Conservation (phyloP, 2,113 vertebrate genomes). For the Vimba vimba region DNA sequence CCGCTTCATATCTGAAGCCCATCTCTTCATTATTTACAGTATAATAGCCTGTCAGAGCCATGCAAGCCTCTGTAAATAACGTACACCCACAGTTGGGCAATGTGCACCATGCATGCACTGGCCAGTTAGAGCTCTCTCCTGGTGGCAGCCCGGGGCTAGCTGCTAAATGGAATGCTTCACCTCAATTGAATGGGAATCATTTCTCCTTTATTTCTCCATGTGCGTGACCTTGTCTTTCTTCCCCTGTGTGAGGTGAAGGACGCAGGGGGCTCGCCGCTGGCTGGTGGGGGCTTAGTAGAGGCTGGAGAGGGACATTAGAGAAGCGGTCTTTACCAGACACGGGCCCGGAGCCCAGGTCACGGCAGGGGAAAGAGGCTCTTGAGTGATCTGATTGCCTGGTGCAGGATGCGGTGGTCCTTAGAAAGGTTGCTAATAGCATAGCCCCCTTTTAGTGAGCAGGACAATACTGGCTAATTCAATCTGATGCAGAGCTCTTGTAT, state of each 20-base stretch:
- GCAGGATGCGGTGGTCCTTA: constrained; percentile 62
- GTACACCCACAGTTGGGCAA: constrained; percentile 81
- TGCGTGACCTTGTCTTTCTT: constrained; percentile 61
- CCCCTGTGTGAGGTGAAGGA: constrained; percentile 49
- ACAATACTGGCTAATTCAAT: constrained; percentile 61
- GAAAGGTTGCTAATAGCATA: constrained; percentile 76
- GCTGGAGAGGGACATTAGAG: constrained; percentile 56
- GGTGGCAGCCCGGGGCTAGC: constrained; percentile 75
- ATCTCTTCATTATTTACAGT: constrained; percentile 79
- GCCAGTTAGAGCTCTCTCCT: constrained; percentile 78
- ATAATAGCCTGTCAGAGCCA: constrained; percentile 81
- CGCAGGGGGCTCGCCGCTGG: constrained; percentile 48
- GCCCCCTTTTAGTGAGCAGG: constrained; percentile 68
- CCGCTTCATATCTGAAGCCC: constrained; percentile 22
- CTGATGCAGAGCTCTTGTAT: constrained; percentile 62
- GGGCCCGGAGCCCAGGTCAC: constrained; percentile 49
- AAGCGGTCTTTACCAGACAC: constrained; percentile 54
- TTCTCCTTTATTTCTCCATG: constrained; percentile 56
- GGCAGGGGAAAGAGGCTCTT: constrained; percentile 68
- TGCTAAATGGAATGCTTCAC: constrained; percentile 82
- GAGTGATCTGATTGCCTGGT: constrained; percentile 76
- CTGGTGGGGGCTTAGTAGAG: constrained; percentile 51
- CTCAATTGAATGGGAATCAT: constrained; percentile 75
- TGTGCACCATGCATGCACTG: constrained; percentile 72
- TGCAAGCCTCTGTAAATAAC: constrained; percentile 77